Evolutionary conservation across 2,113 vertebrate genomes (phyloP).

Genomic region (Zosterops japonicus): DNA sequence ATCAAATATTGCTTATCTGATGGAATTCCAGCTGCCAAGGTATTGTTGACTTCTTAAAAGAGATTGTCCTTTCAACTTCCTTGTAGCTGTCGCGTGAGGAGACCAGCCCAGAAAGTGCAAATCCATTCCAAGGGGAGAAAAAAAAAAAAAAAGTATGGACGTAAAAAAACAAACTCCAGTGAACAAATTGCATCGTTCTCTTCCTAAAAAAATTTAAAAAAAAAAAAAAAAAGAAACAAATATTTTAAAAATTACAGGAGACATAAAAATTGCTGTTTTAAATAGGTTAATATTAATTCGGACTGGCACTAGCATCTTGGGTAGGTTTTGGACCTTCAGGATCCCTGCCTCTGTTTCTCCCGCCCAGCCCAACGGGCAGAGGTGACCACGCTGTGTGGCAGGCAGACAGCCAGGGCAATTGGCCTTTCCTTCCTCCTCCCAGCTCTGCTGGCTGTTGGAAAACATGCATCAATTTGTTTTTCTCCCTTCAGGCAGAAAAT

Average conservation of each 20-base stretch:
- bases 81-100: accelerated
- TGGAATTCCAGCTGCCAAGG: slow-evolving; percentile 30
- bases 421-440: slow-evolving; percentile 19
- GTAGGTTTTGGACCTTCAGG: neutral
- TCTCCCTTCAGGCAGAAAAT: slow-evolving; percentile 61
- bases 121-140: neutral
- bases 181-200: neutral
- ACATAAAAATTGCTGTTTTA: neutral
- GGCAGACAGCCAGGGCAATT: slow-evolving; percentile 36
- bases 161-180: too few species aligned
- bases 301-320: neutral
- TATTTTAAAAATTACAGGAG: neutral
- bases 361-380: neutral
- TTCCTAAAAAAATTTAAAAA: neutral
- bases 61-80: neutral
- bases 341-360: neutral
- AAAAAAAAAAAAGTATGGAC: neutral
- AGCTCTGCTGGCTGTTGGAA: slow-evolving; percentile 37
- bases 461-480: slow-evolving; percentile 56
- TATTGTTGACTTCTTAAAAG: slow-evolving; percentile 9
- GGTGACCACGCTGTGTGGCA: neutral
- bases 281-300: neutral
- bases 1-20: slow-evolving; percentile 55
- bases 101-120: neutral
- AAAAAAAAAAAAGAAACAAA: neutral